Evolutionary conservation across 2,797 vertebrate genomes (phyloP).

Genomic region (Tarsius wallacei): DNA sequence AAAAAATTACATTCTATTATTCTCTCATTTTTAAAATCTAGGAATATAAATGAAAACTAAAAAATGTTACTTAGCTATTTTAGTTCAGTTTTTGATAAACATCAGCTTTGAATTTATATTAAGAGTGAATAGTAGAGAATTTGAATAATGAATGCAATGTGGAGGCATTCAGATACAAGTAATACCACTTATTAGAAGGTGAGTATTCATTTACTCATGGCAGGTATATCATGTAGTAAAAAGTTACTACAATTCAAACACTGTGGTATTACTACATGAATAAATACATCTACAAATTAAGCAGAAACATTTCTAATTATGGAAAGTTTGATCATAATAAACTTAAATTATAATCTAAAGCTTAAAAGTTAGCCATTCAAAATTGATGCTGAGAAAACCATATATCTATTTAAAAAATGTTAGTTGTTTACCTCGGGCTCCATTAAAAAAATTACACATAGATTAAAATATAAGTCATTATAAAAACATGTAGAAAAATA

Average conservation of each 20-base stretch:
- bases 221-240: conserved; percentile 1
- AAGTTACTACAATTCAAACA: neutral
- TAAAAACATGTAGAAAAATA: neutral
- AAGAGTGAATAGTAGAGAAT: conserved; percentile 51
- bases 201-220: neutral
- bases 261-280: neutral
- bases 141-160: conserved; percentile 36
- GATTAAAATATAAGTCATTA: neutral
- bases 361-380: neutral
- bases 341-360: neutral
- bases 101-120: conserved; percentile 49
- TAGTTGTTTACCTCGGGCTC: neutral
- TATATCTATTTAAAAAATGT: neutral
- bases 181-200: neutral
- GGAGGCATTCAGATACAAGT: neutral
- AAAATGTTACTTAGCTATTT: conserved; percentile 53
- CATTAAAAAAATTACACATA: neutral
- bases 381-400: neutral
- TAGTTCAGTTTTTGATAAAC: conserved; percentile 30
- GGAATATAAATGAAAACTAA: conserved; percentile 60
- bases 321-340: neutral
- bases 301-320: neutral
- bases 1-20: conserved; percentile 75
- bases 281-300: neutral
- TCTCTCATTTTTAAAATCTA: conserved; percentile 69